Percentiles rank a stretch among this genome's conserved stretches.
These are phyloP conservation scores for Ormyrus labotus DNA, from an alignment of 2,888 invertebrate genomes.

Conservation along the genomic window DNA sequence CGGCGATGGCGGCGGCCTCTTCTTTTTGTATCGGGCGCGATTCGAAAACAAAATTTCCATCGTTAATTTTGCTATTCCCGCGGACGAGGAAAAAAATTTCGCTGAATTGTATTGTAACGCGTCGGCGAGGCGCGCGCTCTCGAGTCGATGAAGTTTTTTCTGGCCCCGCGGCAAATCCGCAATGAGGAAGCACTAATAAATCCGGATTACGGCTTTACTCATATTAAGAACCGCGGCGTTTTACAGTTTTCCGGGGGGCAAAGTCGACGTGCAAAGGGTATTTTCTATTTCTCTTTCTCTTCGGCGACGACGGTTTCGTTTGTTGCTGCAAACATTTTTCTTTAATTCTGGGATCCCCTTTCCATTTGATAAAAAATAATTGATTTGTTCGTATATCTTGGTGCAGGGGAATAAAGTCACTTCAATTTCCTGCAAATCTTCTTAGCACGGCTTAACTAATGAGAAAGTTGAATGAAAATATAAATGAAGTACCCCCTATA, in stretches of 20 bases:
- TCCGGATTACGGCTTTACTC: slow-evolving; percentile 45
- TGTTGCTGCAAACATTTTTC: background rate
- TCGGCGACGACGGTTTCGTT: background rate
- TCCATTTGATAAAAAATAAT: background rate
- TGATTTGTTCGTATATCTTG: background rate
- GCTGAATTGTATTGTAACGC: slow-evolving; percentile 9
- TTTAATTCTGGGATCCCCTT: slow-evolving; percentile 16
- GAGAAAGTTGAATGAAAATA: background rate
- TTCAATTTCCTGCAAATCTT: background rate
- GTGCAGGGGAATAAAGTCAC: background rate
- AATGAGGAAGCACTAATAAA: slow-evolving; percentile 46
- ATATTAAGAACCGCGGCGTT: slow-evolving; percentile 26
- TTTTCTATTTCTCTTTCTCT: slow-evolving; percentile 3
- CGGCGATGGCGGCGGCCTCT: background rate
- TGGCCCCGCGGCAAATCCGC: slow-evolving; percentile 11
- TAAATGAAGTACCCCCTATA: background rate
- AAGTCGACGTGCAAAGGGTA: slow-evolving; percentile 14
- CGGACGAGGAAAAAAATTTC: background rate
- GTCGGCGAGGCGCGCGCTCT: background rate
- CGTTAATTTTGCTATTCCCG: slow-evolving; percentile 38
- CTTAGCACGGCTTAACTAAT: background rate
- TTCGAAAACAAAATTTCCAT: slow-evolving; percentile 41
- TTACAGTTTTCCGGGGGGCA: background rate
- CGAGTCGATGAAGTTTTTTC: slow-evolving; percentile 35
- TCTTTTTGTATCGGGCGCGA: slow-evolving; percentile 15